Conservation (phyloP, 1,140 invertebrate genomes). For the Calliopsis andreniformis region DNA sequence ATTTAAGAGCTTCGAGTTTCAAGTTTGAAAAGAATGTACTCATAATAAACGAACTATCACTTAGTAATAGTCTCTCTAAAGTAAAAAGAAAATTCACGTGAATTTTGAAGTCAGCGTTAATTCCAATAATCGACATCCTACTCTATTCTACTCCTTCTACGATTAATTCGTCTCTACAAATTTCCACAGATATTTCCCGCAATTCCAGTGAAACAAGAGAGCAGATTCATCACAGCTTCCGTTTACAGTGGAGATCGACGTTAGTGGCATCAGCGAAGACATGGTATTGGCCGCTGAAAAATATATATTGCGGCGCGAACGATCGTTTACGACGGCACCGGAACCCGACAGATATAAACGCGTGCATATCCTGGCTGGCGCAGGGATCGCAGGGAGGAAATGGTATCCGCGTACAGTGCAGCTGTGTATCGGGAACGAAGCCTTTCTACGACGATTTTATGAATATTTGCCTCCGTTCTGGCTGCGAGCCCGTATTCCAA, state of each 20-base stretch:
- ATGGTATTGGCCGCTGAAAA: conserved; percentile 49
- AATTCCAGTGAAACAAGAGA: too few species aligned
- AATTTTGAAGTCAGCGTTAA: too few species aligned
- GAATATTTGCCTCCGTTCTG: conserved; percentile 58
- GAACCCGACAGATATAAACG: conserved; percentile 64
- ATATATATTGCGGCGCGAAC: conserved; percentile 51
- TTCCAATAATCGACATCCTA: too few species aligned
- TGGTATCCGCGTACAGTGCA: conserved; percentile 55
- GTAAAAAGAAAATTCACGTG: too few species aligned
- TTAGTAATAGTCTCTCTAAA: too few species aligned
- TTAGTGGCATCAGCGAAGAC: conserved; percentile 29
- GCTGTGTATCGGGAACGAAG: conserved; percentile 57
- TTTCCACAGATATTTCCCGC: background rate
- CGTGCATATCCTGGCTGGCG: conserved; percentile 49
- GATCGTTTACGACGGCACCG: conserved; percentile 55
- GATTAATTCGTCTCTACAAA: too few species aligned
- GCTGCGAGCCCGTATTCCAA: conserved; percentile 35
- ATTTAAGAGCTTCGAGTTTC: too few species aligned
- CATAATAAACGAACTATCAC: too few species aligned
- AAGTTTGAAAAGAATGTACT: too few species aligned
- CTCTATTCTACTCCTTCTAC: too few species aligned
- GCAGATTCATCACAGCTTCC: conserved; percentile 23
- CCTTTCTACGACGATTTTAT: conserved; percentile 62
- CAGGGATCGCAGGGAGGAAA: conserved; percentile 51
- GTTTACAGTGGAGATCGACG: conserved; percentile 13